Percentiles rank a stretch among this genome's conserved stretches.
These are phyloP conservation scores for Strigops habroptila DNA, from an alignment of 2,113 vertebrate species.

Conservation along the genomic window DNA sequence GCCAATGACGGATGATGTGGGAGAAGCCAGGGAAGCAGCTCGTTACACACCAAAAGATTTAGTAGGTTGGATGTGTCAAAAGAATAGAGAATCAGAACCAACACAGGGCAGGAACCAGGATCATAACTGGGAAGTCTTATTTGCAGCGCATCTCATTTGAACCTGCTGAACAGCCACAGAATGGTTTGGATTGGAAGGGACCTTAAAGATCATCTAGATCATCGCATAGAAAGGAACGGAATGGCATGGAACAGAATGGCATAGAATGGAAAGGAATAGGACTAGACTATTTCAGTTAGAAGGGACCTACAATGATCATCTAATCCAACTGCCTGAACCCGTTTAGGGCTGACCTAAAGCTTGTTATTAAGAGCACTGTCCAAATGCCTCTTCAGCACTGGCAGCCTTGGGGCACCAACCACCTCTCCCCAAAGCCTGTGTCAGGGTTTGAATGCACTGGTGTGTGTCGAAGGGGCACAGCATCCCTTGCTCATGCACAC, in stretches of 20 bases:
- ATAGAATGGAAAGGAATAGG: neutral
- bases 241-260: neutral
- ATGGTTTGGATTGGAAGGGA: neutral
- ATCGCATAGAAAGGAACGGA: neutral
- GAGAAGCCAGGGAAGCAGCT: neutral
- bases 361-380: neutral
- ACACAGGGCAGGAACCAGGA: neutral
- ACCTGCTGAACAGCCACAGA: neutral
- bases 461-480: neutral
- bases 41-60: accelerated
- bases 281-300: neutral
- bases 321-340: neutral
- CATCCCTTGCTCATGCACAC: neutral
- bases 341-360: neutral
- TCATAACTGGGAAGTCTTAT: neutral
- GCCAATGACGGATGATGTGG: neutral
- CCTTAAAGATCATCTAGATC: neutral
- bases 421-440: neutral
- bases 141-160: neutral
- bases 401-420: neutral
- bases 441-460: neutral
- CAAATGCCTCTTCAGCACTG: neutral
- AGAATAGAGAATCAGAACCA: neutral
- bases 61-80: neutral
- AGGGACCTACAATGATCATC: neutral